Evolutionary conservation across 2,797 vertebrate genomes (phyloP).

Genomic region (Pipistrellus nathusii): DNA sequence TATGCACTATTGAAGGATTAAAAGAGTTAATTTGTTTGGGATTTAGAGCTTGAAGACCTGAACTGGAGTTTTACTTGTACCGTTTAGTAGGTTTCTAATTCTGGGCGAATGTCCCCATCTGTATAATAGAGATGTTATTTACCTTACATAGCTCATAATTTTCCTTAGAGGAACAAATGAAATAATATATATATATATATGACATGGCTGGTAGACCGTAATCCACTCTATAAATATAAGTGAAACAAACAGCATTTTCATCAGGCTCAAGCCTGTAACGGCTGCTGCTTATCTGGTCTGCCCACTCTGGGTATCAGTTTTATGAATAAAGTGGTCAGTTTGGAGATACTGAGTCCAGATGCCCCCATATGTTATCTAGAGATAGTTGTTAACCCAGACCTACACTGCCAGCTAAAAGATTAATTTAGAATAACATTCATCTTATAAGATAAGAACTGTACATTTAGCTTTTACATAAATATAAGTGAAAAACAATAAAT

Average conservation of each 20-base stretch:
- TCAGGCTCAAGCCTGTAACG: neutral
- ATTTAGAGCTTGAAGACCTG: conserved; percentile 12
- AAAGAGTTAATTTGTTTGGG: neutral
- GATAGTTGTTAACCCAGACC: neutral
- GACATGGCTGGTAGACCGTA: neutral
- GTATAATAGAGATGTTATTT: conserved; percentile 29
- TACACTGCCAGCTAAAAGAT: neutral
- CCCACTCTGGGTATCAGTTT: conserved; percentile 29
- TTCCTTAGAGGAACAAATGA: conserved; percentile 18
- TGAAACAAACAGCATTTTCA: conserved; percentile 5
- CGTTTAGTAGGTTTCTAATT: conserved; percentile 20
- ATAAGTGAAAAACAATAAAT: conserved; percentile 23
- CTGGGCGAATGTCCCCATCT: neutral
- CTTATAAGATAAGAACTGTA: neutral
- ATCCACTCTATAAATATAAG: neutral
- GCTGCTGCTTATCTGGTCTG: conserved; percentile 44
- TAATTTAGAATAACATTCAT: conserved; percentile 1
- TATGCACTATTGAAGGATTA: neutral
- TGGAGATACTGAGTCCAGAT: conserved; percentile 5
- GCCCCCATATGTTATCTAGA: conserved; percentile 11
- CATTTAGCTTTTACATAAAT: neutral
- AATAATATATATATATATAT: conserved; percentile 5
- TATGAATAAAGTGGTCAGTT: conserved; percentile 46
- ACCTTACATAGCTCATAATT: neutral
- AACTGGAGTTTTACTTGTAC: conserved; percentile 1